A percentile compares a stretch with the other conserved stretches of the same genome.
Conservation (phyloP, 2,113 vertebrate genomes). For the Trogon melanurus region DNA sequence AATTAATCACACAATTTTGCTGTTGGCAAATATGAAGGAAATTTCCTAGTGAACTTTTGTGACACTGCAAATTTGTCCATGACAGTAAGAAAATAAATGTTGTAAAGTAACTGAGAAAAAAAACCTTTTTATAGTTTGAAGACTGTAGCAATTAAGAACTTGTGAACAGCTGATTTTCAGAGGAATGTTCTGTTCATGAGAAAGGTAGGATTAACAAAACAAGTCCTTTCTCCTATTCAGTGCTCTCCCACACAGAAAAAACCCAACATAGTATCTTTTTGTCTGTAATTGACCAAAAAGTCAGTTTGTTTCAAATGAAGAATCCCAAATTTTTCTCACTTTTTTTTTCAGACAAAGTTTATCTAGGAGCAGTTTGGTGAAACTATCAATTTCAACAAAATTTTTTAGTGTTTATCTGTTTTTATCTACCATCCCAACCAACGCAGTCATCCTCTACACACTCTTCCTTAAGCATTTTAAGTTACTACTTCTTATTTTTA, state of each 20-base stretch:
- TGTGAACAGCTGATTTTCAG: not conserved
- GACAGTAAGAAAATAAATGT: not conserved
- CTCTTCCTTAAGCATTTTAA: not conserved
- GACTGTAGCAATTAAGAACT: not conserved
- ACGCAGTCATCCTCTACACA: accelerated
- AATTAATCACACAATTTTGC: not conserved
- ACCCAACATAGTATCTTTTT: not conserved
- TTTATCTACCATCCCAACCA: not conserved
- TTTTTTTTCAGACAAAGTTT: not conserved
- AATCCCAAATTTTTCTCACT: not conserved
- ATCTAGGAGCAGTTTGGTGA: not conserved
- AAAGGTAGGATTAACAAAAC: not conserved
- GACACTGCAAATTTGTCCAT: not conserved
- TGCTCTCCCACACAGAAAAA: not conserved
- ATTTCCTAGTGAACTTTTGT: not conserved
- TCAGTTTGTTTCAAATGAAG: not conserved
- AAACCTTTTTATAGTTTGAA: not conserved
- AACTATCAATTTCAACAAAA: not conserved
- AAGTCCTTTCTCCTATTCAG: not conserved
- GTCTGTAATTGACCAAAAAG: not conserved
- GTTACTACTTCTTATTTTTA: not conserved
- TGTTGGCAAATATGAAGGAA: not conserved
- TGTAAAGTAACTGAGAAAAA: not conserved
- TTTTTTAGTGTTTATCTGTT: not conserved
- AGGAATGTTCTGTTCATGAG: not conserved